Base-by-base conservation (phyloP, 2,797 vertebrate genomes). In the Ciconia nigra region DNA sequence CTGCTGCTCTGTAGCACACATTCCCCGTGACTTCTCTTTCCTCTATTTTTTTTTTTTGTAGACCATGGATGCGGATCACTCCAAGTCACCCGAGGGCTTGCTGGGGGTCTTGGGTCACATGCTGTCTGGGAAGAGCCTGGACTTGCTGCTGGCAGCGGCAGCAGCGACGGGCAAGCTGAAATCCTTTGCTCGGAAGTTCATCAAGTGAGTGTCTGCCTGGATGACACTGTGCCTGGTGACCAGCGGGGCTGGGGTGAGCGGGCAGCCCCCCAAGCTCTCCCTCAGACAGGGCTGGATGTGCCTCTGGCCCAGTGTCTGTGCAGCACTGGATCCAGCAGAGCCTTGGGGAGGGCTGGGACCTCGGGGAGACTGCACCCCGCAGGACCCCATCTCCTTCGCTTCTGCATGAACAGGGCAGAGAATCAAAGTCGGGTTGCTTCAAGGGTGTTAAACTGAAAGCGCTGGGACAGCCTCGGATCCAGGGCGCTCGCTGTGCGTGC, bases 31-130 rank as follows among this genome's bases (percentile, higher is more conserved):
- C 31, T 82, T 84, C 24, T 22, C 7, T 70, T 55, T 33, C 10
- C 42, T 67, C 5, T 54, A 0, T 39, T 61, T 58, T 62, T n/a
- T 62, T n/a, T 39, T 33, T 11, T 17, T 62, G 19, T 54, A 99
- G 99, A 99, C 99, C 2, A 99, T 99, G 96, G 99, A 99, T 95
- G 99, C 99, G 0, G 99, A 99, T 96, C 99, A 99, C 79, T 99
- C 99, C 41, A 99, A 99, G 97, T 99, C 99, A 35, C 99, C 99
- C 0, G 99, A 99, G 96, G 99, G 99, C 7, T 97, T 99, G 58
- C 97, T 99, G 54, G 99, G 99, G 15, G 99, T 99, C 92, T 97
- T 99, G 91, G 99, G 99, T 46, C 99, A 99, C 98, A 99, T 99
- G 99, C 96, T 99, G 69, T 99, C 99, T 5, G 99, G 99, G 82